Percentiles rank a stretch among this genome's conserved stretches.
Conservation (phyloP, 2,113 vertebrate species). For the Vanacampus margaritifer region DNA sequence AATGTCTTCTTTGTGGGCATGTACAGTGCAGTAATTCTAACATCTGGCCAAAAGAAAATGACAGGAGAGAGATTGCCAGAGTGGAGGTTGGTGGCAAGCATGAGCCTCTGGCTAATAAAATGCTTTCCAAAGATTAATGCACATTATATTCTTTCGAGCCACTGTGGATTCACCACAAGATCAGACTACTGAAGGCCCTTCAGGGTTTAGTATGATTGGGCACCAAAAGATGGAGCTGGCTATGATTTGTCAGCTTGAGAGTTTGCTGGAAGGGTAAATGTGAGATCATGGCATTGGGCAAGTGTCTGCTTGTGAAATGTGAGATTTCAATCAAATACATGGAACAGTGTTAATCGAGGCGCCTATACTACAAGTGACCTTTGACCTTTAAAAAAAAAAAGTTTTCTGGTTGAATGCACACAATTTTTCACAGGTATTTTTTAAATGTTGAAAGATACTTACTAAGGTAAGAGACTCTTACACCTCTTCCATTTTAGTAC, state of each 20-base stretch:
- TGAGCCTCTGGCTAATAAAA: slow-evolving; percentile 15
- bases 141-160: slow-evolving; percentile 19
- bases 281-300: slow-evolving; percentile 8
- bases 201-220: slow-evolving; percentile 13
- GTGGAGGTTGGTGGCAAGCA: slow-evolving; percentile 25
- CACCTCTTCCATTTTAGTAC: background rate
- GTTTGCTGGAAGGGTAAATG: slow-evolving; percentile 2
- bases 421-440: background rate
- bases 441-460: too few relatives aligned
- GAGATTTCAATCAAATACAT: background rate
- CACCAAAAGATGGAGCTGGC: slow-evolving; percentile 8
- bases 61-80: slow-evolving; percentile 15
- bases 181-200: slow-evolving; percentile 4
- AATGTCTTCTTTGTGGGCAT: slow-evolving; percentile 35
- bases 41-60: slow-evolving; percentile 26
- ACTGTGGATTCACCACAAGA: slow-evolving; percentile 20
- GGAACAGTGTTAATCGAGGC: background rate
- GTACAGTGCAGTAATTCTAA: slow-evolving; percentile 35
- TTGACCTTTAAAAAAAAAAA: too few relatives aligned
- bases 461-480: too few relatives aligned
- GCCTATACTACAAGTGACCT: background rate
- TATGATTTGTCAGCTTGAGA: background rate
- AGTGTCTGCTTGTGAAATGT: background rate
- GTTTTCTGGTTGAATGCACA: background rate
- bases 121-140: slow-evolving; percentile 17